A percentile compares a stretch with the other conserved stretches of the same genome.
Conservation (phyloP, 2,113 vertebrate species). For the Natator depressus region DNA sequence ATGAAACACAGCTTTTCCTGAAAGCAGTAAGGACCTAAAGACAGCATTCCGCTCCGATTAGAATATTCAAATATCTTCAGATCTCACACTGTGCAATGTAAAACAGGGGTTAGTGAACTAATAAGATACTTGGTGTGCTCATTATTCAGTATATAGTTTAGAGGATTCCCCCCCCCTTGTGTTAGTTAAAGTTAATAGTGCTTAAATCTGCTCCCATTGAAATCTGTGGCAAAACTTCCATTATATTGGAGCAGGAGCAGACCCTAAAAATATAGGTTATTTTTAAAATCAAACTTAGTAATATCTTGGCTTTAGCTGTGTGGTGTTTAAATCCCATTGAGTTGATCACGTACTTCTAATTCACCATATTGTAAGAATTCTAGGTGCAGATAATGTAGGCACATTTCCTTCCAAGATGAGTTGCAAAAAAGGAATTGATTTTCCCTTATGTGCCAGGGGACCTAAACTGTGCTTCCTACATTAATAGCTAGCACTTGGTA, state of each 20-base stretch:
- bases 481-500: neutral
- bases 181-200: neutral
- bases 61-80: neutral
- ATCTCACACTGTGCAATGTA: neutral
- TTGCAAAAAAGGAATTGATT: neutral
- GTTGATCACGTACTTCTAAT: neutral
- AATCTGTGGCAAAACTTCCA: neutral
- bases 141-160: neutral
- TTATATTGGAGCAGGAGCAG: neutral
- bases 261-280: fast-evolving
- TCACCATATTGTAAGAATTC: neutral
- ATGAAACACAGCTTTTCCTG: neutral
- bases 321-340: neutral
- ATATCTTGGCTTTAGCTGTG: neutral
- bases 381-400: neutral
- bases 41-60: neutral
- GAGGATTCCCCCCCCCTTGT: neutral
- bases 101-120: neutral
- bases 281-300: neutral
- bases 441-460: neutral
- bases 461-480: conserved; percentile 18
- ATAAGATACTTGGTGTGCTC: neutral
- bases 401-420: neutral
- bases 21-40: neutral
- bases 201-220: fast-evolving